phyloP scores from a whole-genome alignment of 1,140 invertebrate genomes.

The Adelges cooleyi region DNA sequence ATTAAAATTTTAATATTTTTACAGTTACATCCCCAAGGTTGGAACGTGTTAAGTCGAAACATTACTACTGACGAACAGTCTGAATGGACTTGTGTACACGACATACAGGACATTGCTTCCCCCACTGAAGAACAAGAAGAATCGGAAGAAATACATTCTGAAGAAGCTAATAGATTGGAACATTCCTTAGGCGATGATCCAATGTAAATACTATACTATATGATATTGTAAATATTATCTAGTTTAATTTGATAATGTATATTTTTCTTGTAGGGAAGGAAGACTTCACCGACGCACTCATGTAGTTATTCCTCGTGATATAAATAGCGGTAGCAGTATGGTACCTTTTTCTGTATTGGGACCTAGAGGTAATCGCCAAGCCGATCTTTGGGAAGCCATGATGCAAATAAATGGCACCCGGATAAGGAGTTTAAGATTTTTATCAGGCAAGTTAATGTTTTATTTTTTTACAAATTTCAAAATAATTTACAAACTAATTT shows the following conservation, averaged over 20 bases:
- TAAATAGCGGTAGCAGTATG: not conserved
- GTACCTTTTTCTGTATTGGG: constrained; percentile 23
- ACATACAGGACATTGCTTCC: constrained; percentile 56
- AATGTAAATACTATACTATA: not conserved
- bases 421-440: constrained; percentile 23
- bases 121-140: constrained; percentile 20
- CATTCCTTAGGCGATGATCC: constrained; percentile 5
- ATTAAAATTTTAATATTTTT: not conserved
- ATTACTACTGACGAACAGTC: constrained; percentile 71
- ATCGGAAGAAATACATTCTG: constrained; percentile 18
- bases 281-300: not conserved
- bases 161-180: constrained; percentile 16
- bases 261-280: not conserved
- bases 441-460: constrained; percentile 3
- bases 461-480: no score
- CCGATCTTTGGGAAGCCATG: constrained; percentile 23
- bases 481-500: no score
- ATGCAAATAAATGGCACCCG: constrained; percentile 13
- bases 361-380: constrained; percentile 16
- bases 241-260: not conserved
- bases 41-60: constrained; percentile 77
- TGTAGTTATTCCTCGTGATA: constrained; percentile 23
- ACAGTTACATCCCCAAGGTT: constrained; percentile 78
- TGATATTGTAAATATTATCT: not conserved
- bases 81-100: constrained; percentile 90